These are phyloP conservation scores for Hypomesus transpacificus DNA, from an alignment of 2,113 vertebrate genomes.

Conservation along the genomic window DNA sequence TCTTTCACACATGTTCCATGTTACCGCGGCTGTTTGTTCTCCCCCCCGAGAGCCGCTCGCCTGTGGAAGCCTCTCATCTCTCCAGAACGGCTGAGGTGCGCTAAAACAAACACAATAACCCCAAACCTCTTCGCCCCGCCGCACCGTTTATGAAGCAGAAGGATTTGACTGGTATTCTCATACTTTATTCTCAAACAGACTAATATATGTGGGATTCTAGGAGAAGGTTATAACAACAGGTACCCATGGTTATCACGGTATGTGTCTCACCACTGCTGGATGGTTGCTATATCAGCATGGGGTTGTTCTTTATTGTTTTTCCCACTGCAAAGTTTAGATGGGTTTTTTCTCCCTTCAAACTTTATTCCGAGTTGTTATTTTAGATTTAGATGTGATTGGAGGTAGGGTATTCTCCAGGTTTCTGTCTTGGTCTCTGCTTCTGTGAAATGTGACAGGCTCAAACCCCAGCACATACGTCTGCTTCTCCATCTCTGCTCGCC, in stretches of 20 bases:
- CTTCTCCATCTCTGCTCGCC: neutral
- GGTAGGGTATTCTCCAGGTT: neutral
- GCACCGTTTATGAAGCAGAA: conserved; percentile 1
- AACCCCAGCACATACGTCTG: conserved; percentile 8
- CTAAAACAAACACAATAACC: conserved; percentile 66
- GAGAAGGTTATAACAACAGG: neutral
- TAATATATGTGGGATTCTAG: neutral
- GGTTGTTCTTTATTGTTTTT: neutral
- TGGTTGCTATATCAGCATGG: neutral
- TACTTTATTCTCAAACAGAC: conserved; percentile 44
- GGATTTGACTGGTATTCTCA: conserved; percentile 50
- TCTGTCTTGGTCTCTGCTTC: neutral
- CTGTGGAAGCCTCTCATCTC: conserved; percentile 69
- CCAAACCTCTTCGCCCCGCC: conserved; percentile 31
- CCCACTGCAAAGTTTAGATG: conserved; percentile 12
- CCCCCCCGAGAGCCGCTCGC: conserved; percentile 64
- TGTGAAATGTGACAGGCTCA: conserved; percentile 29
- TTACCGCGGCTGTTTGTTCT: conserved; percentile 70
- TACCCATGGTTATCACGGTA: neutral
- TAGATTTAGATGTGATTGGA: no score
- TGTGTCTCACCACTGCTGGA: conserved; percentile 40
- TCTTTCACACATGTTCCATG: conserved; percentile 68
- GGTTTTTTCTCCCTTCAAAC: neutral
- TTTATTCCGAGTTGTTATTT: no score
- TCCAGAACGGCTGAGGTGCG: conserved; percentile 49